Base-by-base conservation (phyloP, 2,797 vertebrate species). In the Phoxinus dragarum region DNA sequence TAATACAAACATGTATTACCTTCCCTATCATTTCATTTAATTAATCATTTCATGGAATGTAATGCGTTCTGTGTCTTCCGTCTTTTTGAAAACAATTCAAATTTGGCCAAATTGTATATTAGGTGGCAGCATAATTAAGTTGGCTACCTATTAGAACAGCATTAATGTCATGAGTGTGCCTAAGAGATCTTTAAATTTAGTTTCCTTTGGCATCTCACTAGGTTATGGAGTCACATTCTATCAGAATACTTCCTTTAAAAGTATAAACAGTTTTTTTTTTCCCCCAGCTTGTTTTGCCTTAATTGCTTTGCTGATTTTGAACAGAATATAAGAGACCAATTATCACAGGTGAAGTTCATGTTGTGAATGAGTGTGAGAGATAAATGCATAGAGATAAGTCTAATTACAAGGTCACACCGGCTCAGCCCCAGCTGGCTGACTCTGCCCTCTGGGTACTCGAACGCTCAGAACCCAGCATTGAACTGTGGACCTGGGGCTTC, bases 401-500 rank as follows among this genome's bases (percentile, higher is more conserved):
- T 86, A 78, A 84, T 77, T 86, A 76, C 80, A 85, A 85, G 86
- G 88, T 88, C 82, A 77, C 85, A 61, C 27, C 47, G 21, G 40
- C 80, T 56, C 36, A 74, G 83, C 66, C 86, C 79, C 85, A 89
- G 88, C 89, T 90, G 88, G 80, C 73, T 52, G 61, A 61, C 67
- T 67, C 12, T 64, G 36, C 71, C 88, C 89, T 88, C 75, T 87
- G 88, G 90, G 90, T 71, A 67, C 88, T 85, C 82, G 42, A 61
- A 80, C 84, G 76, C 84, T 85, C 85, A 88, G 77, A 91, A 91
- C 89, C 92, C 88, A 92, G 91, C 90, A 89, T 38, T 69, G 66
- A 84, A 69, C 64, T 84, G 80, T 89, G 86, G 68, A 94, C 93
- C 93, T 40, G 73, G 86, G 92, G 94, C 92, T 88, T 90, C 91